These are phyloP conservation scores for Acleris holmiana DNA, from an alignment of 2,888 invertebrate species.

Conservation along the genomic window DNA sequence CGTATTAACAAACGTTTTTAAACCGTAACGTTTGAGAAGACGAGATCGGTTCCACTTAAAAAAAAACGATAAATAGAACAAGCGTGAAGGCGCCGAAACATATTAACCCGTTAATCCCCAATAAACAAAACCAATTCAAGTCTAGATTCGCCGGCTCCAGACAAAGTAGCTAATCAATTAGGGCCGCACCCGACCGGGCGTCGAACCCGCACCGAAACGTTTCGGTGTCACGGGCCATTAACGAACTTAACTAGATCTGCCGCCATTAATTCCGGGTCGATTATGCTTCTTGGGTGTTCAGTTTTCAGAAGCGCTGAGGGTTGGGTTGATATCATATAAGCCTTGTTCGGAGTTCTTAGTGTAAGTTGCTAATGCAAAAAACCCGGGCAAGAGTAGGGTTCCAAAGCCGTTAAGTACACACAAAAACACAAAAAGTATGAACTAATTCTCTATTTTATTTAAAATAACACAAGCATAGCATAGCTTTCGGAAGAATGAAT, in stretches of 20 bases:
- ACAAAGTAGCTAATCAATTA: conserved; percentile 22
- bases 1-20: too few species aligned
- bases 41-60: too few species aligned
- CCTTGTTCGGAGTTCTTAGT: too few species aligned
- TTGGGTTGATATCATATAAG: not conserved
- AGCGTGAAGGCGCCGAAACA: conserved; percentile 6
- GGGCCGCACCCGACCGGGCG: conserved; percentile 12
- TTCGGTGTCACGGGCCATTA: conserved; percentile 15
- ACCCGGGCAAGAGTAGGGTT: too few species aligned
- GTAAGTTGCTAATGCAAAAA: too few species aligned
- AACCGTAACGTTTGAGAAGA: too few species aligned
- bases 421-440: too few species aligned
- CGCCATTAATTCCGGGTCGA: conserved; percentile 9
- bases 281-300: conserved; percentile 9
- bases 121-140: not conserved
- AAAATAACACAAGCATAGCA: too few species aligned
- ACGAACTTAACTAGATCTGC: conserved; percentile 13
- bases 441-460: too few species aligned
- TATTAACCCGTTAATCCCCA: conserved; percentile 7
- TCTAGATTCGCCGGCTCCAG: conserved; percentile 10
- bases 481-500: too few species aligned
- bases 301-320: not conserved
- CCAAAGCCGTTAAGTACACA: too few species aligned
- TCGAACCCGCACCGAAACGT: conserved; percentile 21
- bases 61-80: not conserved